Evolutionary conservation across 2,888 invertebrate genomes (phyloP), one percentile per base, ranked within the genome.

Genomic region (Orthosia gracilis): DNA sequence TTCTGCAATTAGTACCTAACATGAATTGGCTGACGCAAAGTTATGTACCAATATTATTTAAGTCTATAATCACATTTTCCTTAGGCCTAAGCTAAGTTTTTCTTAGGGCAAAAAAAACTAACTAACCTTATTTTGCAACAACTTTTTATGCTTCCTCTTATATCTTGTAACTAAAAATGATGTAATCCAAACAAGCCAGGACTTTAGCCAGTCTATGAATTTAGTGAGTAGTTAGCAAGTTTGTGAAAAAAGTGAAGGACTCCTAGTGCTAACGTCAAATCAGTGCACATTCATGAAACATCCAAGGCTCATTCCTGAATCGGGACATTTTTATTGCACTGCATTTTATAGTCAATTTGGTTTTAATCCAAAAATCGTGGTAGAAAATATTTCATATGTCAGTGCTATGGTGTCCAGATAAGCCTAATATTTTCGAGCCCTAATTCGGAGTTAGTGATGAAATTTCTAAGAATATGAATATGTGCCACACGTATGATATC

Each of bases 251-350:
- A 76, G 66, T 80, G 65, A 78, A 85, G 62, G 70, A 81, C 81
- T 78, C 17, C 71, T 82, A 71, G 69, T 62, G 59, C 70, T 78
- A 71, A 78, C 82, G 78, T 67, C 76, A 85, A 87, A 87, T 87
- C 87, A 87, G 86, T 31, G 83, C 80, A 84, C 87, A 87, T 87
- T 87, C 86, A 87, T 84, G 77, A 76, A 81, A 64, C 40, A 49
- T 58, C 55, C 26, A 15, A 55, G 79, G 84, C n/a, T 40, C 31
- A 49, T 66, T 76, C 59, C 71, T 61, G 4, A 58, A 54, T 55
- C 17, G 59, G 0, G 21, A 49, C 15, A 3, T 11, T 55, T 47
- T 40, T 65, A 21, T 68, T 68, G 23, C 4, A 1, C 21, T 23
- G 47, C 18, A n/a, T 9, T 40, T 40, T 40, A 40, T 40, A 40